These are phyloP conservation scores for Psilanteris sp. DNA, from an alignment of 1,140 invertebrate species.

Conservation along the genomic window DNA sequence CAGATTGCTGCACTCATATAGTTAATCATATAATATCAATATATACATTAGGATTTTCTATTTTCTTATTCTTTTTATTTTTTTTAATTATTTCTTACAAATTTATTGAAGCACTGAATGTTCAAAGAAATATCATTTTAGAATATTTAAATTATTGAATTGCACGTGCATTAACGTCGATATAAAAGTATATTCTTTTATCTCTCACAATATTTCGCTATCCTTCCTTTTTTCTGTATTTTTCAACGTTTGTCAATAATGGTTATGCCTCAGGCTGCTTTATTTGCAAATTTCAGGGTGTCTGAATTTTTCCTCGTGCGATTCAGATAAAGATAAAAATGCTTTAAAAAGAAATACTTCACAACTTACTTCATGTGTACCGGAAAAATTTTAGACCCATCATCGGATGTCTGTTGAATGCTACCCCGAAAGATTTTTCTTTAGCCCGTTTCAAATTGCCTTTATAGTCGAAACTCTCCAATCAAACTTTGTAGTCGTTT, in stretches of 20 bases:
- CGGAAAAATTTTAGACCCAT: constrained; percentile 73
- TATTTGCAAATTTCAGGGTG: constrained; percentile 62
- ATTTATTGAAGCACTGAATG: no score
- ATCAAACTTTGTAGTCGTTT: constrained; percentile 41
- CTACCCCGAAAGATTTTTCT: constrained; percentile 59
- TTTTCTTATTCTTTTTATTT: no score
- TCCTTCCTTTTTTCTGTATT: constrained; percentile 34
- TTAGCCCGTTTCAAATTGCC: constrained; percentile 57
- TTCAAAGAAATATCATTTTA: no score
- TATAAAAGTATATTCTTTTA: constrained; percentile 52
- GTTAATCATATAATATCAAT: no score
- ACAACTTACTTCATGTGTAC: constrained; percentile 56
- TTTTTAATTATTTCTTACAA: no score
- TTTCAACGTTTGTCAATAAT: constrained; percentile 59
- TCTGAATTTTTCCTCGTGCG: constrained; percentile 57
- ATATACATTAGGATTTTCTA: no score
- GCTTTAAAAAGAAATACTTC: constrained; percentile 56
- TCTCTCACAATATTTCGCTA: constrained; percentile 39
- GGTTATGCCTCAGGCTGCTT: constrained; percentile 61
- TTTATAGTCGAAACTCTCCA: constrained; percentile 61
- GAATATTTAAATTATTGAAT: constrained; percentile 25
- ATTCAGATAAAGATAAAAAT: constrained; percentile 25
- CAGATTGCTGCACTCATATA: no score
- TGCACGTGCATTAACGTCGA: constrained; percentile 18
- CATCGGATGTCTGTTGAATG: constrained; percentile 67